Percentiles rank a stretch among this genome's conserved stretches.
Evolutionary conservation across 2,888 invertebrate genomes (phyloP).

Genomic region (Luperina testacea): DNA sequence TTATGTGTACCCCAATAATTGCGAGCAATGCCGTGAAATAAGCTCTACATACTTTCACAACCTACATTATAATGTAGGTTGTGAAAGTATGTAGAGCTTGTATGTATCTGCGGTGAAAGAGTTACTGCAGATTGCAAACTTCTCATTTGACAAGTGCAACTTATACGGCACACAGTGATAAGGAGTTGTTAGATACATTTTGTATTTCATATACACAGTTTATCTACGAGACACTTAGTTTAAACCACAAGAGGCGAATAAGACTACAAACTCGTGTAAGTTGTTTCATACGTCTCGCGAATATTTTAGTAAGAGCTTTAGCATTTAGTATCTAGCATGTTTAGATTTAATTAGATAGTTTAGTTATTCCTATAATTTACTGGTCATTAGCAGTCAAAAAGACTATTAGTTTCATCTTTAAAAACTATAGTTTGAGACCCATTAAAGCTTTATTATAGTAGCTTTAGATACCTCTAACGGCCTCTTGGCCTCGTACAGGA

Average conservation of each 20-base stretch:
- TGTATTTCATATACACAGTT: constrained; percentile 35
- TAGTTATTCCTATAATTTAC: not conserved
- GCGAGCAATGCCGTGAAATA: constrained; percentile 23
- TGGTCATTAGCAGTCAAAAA: not conserved
- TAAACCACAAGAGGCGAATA: constrained; percentile 49
- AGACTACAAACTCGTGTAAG: constrained; percentile 17
- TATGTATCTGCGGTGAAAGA: constrained; percentile 26
- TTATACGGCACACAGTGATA: constrained; percentile 54
- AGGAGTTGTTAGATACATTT: constrained; percentile 51
- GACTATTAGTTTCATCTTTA: not conserved
- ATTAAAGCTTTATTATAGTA: not conserved
- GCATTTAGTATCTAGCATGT: constrained; percentile 25
- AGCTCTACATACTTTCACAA: constrained; percentile 2
- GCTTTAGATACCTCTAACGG: not conserved
- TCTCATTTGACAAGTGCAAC: constrained; percentile 44
- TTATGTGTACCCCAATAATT: not conserved
- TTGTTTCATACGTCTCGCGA: constrained; percentile 6
- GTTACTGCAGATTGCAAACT: constrained; percentile 42
- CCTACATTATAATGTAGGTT: not conserved
- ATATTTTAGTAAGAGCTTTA: constrained; percentile 29
- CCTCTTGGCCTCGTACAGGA: not conserved
- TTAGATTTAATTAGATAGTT: not conserved
- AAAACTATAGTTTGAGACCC: not conserved
- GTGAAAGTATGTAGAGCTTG: too few species aligned
- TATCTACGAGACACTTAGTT: constrained; percentile 40